Evolutionary conservation across 2,797 vertebrate species (phyloP), one percentile per base, ranked within the genome.

Genomic region (Gallirallus australis): DNA sequence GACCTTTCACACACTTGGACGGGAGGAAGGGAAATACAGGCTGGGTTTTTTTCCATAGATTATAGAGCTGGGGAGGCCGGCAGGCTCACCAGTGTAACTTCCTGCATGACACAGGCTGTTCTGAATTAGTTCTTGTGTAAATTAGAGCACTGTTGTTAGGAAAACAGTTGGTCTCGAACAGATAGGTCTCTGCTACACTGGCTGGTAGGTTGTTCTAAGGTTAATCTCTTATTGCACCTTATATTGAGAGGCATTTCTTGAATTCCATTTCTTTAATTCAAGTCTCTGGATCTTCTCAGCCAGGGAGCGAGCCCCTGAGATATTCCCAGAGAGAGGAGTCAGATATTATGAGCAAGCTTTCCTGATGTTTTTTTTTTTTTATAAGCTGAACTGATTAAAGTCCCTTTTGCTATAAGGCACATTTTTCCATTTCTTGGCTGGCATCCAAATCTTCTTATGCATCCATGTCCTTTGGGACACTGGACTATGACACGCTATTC

Each of bases 1-100:
- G 96, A 97, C 96, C 96, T 97, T 97, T 97, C 94, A 96, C 96
- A 96, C 92, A 97, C 79, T 97, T 97, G 96, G 96, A 93, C 13
- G 1, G 54, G 75, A 94, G 33, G 50, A 93, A 96, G 75, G 93
- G 95, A 96, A 96, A 81, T 68, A 91, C 84, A 87, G 79, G 82
- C 95, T 91, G 78, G 68, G 68, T 11, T 94, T 96, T 96, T 96
- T 96, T 96, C 95, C 70, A 0, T 64, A 96, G 95, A 96, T 96
- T 95, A 93, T 68, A 82, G 88, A 90, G 86, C 60, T 3, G 23
- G 50, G 56, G 86, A 88, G 83, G 91, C 91, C 9, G 12, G 73
- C 90, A 9, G 57, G 83, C 90, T 95, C 12, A 0, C 48, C 78
- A 33, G 81, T 0, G 7, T 89, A 95, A 94, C 92, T 96, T 97